Evolutionary conservation across 2,797 vertebrate genomes (phyloP), one percentile per base, ranked within the genome.

Genomic region (Oreochromis grahami): DNA sequence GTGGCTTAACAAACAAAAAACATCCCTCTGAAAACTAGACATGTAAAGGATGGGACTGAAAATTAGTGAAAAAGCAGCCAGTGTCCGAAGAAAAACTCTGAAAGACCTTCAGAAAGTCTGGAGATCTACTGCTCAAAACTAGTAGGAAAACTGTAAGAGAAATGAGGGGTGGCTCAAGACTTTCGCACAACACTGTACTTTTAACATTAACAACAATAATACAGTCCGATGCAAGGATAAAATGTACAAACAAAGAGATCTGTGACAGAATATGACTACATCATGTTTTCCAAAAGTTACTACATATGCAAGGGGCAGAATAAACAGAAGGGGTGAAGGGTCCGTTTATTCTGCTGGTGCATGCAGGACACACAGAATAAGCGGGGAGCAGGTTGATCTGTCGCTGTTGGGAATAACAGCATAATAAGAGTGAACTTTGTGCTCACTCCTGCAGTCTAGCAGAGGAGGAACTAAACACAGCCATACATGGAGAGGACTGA

Each of bases 401-500:
- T n/a, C 53, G 7, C 10, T 77, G 19, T 1, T 48, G 70, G 10
- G 38, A 36, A 50, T 19, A 78, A n/a, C 56, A 41, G 7, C 63
- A 51, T 8, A 70, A 5, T 34, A 11, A 14, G 26, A 50, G 34
- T 41, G 21, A 68, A 80, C 51, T 68, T 53, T 53, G 4, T 26
- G 9, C 26, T 79, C 45, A 34, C 76, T 77, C 14, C 32, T 82
- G 82, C 72, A 79, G 72, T 11, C 48, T 13, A 45, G 80, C 78
- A 81, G 80, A 81, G 82, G 84, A 48, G 80, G 58, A 80, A 78
- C 78, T 43, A 92, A 95, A 96, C 95, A 95, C 84, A 89, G 14
- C 95, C 95, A 91, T 96, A 96, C 92, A 96, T 92, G 95, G 94
- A 93, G 74, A 91, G 52, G 74, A 85, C 80, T 29, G 85, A 77